These are phyloP conservation scores for Cyprinodon tularosa DNA, from an alignment of 2,113 vertebrate genomes.

Conservation along the genomic window DNA sequence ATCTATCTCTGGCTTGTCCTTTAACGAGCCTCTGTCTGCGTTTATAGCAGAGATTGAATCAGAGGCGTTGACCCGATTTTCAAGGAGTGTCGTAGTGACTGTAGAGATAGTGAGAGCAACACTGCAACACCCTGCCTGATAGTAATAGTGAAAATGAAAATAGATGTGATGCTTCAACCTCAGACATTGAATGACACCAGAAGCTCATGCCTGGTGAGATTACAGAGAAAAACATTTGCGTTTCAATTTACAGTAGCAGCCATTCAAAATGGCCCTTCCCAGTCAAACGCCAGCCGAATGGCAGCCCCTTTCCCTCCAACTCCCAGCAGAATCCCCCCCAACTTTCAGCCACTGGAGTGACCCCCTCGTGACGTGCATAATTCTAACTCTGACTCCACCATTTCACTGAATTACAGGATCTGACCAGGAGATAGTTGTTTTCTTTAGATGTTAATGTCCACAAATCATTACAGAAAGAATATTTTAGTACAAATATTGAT, in stretches of 20 bases:
- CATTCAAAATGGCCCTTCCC: not conserved
- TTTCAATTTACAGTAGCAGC: not conserved
- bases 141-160: not conserved
- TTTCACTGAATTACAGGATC: too few species aligned
- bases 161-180: not conserved
- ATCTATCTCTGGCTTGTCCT: conserved; percentile 1
- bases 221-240: not conserved
- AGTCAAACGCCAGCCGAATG: too few species aligned
- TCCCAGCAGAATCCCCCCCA: not conserved
- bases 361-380: too few species aligned
- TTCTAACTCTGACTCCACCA: too few species aligned
- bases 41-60: conserved; percentile 27
- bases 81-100: not conserved
- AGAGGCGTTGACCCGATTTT: conserved; percentile 37
- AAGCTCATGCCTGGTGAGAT: not conserved
- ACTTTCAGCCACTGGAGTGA: not conserved
- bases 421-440: too few species aligned
- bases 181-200: not conserved
- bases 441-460: too few species aligned
- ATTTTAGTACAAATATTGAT: too few species aligned
- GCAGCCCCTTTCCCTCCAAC: too few species aligned
- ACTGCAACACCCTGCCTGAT: not conserved
- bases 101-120: not conserved
- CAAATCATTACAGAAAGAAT: too few species aligned
- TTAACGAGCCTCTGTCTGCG: conserved; percentile 26